Conservation (phyloP, 2,888 invertebrate species). For the Drosophila imparisetae region DNA sequence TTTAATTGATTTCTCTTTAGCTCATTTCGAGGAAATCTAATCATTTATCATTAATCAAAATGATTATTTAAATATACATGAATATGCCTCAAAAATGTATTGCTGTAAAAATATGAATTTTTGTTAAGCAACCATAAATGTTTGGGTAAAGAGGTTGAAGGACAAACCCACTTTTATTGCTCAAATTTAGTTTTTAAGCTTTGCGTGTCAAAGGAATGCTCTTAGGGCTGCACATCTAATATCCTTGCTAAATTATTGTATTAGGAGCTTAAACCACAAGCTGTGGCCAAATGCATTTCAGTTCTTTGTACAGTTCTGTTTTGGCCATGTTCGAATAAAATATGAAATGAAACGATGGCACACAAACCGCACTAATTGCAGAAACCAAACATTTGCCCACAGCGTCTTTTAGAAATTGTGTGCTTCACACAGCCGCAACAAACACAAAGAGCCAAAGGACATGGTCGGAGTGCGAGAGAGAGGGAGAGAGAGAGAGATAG, state of each 20-base stretch:
- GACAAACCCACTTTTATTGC: not conserved
- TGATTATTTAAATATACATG: not conserved
- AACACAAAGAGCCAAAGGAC: slow-evolving; percentile 19
- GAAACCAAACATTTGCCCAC: slow-evolving; percentile 52
- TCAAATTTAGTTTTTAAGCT: not conserved
- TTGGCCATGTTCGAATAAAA: slow-evolving; percentile 34
- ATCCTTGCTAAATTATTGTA: slow-evolving; percentile 30
- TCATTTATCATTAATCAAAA: not conserved
- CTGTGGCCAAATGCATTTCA: slow-evolving; percentile 37
- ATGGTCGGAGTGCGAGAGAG: not conserved
- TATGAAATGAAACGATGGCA: slow-evolving; percentile 48
- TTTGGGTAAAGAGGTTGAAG: not conserved
- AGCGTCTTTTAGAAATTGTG: slow-evolving; percentile 40
- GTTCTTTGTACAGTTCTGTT: slow-evolving; percentile 9
- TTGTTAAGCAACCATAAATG: not conserved
- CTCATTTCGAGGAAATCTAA: not conserved
- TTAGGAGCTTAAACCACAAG: slow-evolving; percentile 32
- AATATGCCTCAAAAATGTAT: not conserved
- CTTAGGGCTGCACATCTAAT: slow-evolving; percentile 5
- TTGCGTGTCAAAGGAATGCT: slow-evolving; percentile 9
- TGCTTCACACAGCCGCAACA: slow-evolving; percentile 31
- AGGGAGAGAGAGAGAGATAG: not conserved
- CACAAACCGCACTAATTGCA: slow-evolving; percentile 62
- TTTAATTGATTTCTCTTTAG: not conserved
- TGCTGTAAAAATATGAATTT: not conserved